Base-by-base conservation (phyloP, 2,113 vertebrate genomes). In the Siniperca knerii region DNA sequence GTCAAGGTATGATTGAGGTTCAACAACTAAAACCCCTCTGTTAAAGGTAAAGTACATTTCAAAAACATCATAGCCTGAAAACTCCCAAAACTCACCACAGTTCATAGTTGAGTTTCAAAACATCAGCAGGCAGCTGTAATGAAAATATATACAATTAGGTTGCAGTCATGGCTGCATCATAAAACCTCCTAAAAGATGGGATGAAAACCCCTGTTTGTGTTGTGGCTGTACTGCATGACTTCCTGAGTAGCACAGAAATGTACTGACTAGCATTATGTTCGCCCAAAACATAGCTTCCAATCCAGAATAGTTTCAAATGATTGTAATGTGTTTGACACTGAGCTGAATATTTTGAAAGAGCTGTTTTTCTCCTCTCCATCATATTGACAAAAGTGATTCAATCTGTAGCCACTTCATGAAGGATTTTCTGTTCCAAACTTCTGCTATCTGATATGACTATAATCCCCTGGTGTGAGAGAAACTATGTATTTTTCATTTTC, bases 61-160 rank as follows among this genome's bases (percentile, higher is more conserved):
- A 40, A 9, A 13, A 61, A 21, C 62, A n/a, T 11, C 29, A 3
- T 25, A 13, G 7, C 23, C 23, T 60, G 57, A 70, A 77, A 77
- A n/a, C 20, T 44, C 37, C 64, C 25, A 46, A 80, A 86, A 80
- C 21, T 61, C 55, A 13, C 16, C 42, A 65, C 16, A 68, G 3
- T 52, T 85, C n/a, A 61, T 58, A 16, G 42, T 8, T 71, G 12
- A 42, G 21, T 85, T 77, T 74, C 70, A 77, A 73, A 69, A 68
- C 57, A 74, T 54, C 54, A 25, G 1, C 79, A 23, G 23, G n/a
- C n/a, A 13, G 37, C 10, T 79, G 61, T 65, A 11, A 62, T 12
- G 35, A 35, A 21, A 37, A 55, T 18, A 3, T 4, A 6, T 29
- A 55, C 4, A 16, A 23, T 21, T 6, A 8, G 0, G 8, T 35